Evolutionary conservation across 2,888 invertebrate species (phyloP).

Genomic region (Frankliniella fusca): DNA sequence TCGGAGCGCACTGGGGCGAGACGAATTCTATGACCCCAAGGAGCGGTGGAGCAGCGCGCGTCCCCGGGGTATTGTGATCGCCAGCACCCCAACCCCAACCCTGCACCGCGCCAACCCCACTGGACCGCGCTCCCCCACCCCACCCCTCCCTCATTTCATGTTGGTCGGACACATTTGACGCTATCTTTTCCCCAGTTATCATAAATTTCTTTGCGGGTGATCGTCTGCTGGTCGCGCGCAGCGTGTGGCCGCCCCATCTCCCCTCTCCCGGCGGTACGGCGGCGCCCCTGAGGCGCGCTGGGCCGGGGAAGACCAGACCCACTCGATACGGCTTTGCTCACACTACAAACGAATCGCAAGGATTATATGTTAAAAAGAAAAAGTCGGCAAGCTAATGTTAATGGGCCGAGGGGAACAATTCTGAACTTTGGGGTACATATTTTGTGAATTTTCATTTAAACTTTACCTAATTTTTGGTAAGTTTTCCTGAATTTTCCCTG

Average conservation of each 20-base stretch:
- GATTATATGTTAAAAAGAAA: too few relatives aligned
- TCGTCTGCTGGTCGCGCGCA: background rate
- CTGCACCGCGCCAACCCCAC: background rate
- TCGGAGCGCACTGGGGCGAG: background rate
- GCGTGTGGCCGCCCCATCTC: background rate
- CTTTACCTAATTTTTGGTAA: too few relatives aligned
- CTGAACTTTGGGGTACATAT: too few relatives aligned
- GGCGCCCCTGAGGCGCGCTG: too few relatives aligned
- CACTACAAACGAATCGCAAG: too few relatives aligned
- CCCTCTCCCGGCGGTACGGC: too few relatives aligned
- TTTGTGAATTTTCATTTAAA: too few relatives aligned
- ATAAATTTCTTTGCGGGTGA: constrained; percentile 23
- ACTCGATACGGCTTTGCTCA: too few relatives aligned
- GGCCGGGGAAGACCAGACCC: too few relatives aligned
- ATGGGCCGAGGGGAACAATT: too few relatives aligned
- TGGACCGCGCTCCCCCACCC: background rate
- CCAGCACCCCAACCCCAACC: background rate
- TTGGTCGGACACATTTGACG: constrained; percentile 25
- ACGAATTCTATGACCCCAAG: constrained; percentile 1
- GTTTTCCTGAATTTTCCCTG: too few relatives aligned
- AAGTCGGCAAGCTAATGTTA: too few relatives aligned
- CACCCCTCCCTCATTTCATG: background rate
- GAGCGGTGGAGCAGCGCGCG: background rate
- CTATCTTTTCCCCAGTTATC: constrained; percentile 25
- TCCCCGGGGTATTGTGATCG: constrained; percentile 8